A percentile compares a stretch with the other conserved stretches of the same genome.
phyloP scores from a whole-genome alignment of 1,140 invertebrate species.

The Drosophila neocordata region DNA sequence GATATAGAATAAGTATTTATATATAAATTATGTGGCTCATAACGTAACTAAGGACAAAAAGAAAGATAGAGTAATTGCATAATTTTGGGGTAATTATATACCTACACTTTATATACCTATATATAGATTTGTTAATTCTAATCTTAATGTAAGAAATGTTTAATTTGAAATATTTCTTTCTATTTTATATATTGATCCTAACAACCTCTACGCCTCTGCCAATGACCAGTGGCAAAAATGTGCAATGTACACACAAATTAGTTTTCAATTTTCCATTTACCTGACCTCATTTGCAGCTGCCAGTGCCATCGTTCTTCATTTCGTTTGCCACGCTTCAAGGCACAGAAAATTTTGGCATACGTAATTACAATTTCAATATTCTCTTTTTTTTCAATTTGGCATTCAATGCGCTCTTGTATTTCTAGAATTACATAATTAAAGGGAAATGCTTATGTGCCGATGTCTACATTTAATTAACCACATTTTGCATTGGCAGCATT shows the following conservation, averaged over 20 bases:
- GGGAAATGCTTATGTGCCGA: conserved; percentile 47
- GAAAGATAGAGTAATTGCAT: too few species aligned
- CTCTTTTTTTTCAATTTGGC: neutral
- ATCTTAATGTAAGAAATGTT: too few species aligned
- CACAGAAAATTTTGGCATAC: conserved; percentile 19
- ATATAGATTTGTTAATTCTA: too few species aligned
- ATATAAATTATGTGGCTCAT: too few species aligned
- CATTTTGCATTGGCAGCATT: conserved; percentile 46
- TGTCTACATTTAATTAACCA: conserved; percentile 76
- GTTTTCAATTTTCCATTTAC: conserved; percentile 47
- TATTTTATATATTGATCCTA: too few species aligned
- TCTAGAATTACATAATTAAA: conserved; percentile 1
- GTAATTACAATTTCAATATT: conserved; percentile 18
- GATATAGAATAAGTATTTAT: too few species aligned
- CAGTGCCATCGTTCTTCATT: conserved; percentile 32
- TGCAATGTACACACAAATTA: conserved; percentile 31
- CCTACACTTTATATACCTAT: too few species aligned
- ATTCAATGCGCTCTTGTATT: neutral
- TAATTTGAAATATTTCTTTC: too few species aligned
- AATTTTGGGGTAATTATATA: too few species aligned
- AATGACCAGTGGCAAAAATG: conserved; percentile 18
- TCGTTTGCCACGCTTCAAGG: conserved; percentile 34
- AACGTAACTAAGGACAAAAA: too few species aligned
- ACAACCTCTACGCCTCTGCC: conserved; percentile 40
- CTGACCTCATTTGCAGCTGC: conserved; percentile 27